Evolutionary conservation across 2,113 vertebrate genomes (phyloP).

Genomic region (Bagarius yarrelli): DNA sequence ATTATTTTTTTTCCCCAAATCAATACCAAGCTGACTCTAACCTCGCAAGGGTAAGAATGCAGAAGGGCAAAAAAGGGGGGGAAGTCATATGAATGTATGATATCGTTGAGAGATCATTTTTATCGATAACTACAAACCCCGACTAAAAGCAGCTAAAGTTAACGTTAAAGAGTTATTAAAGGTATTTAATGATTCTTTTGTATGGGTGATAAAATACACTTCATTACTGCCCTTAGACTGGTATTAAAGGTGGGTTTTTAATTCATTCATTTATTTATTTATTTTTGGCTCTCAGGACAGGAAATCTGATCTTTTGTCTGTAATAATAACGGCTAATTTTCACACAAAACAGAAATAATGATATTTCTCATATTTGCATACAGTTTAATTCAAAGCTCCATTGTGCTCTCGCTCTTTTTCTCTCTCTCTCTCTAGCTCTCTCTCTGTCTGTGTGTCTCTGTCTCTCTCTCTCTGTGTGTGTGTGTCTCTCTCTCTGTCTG

Average conservation of each 20-base stretch:
- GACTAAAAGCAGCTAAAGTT: no score
- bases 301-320: background rate
- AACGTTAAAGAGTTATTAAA: no score
- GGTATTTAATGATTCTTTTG: no score
- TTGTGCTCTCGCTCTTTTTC: no score
- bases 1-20: conserved; percentile 3
- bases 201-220: background rate
- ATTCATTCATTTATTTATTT: background rate
- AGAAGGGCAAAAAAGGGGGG: background rate
- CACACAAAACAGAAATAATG: no score
- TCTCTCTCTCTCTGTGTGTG: no score
- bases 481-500: no score
- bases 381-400: no score
- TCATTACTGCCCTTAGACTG: background rate
- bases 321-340: background rate
- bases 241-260: background rate
- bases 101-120: background rate
- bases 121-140: no score
- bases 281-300: background rate
- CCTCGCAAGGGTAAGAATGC: background rate
- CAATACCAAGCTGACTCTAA: background rate
- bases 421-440: no score
- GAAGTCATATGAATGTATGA: background rate
- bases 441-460: no score
- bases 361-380: no score